phyloP scores from a whole-genome alignment of 2,888 invertebrate species.

The Folsomia manolachei region DNA sequence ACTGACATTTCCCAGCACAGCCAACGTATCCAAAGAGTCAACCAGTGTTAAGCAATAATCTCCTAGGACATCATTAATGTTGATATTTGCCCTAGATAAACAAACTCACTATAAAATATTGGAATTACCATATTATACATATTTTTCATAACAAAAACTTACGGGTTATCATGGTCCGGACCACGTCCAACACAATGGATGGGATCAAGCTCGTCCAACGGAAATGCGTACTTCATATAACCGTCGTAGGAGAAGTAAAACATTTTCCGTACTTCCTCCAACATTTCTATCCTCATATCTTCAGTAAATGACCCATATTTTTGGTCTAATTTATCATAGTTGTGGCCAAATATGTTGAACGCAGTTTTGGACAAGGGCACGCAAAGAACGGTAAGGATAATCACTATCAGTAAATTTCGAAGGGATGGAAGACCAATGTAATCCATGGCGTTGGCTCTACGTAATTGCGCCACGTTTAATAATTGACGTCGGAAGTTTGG shows the following conservation, averaged over 20 bases:
- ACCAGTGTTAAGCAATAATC: conserved; percentile 63
- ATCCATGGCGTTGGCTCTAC: neutral
- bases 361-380: conserved; percentile 42
- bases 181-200: conserved; percentile 63
- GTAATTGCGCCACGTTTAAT: too few relatives aligned
- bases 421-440: neutral
- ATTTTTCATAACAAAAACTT: conserved; percentile 49
- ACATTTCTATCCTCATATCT: conserved; percentile 53
- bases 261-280: conserved; percentile 58
- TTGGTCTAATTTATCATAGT: conserved; percentile 52
- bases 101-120: too few relatives aligned
- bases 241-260: conserved; percentile 63
- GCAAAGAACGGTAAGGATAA: conserved; percentile 32
- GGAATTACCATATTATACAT: neutral
- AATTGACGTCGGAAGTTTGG: neutral
- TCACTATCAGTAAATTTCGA: neutral
- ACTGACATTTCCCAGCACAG: conserved; percentile 60
- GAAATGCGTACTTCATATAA: conserved; percentile 65
- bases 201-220: conserved; percentile 64
- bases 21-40: conserved; percentile 62
- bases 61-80: conserved; percentile 66
- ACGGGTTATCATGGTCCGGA: conserved; percentile 63
- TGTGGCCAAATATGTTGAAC: conserved; percentile 52
- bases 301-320: conserved; percentile 56
- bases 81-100: conserved; percentile 62